Conservation (phyloP, 2,888 invertebrate species). For the Hyposoter dolosus region DNA sequence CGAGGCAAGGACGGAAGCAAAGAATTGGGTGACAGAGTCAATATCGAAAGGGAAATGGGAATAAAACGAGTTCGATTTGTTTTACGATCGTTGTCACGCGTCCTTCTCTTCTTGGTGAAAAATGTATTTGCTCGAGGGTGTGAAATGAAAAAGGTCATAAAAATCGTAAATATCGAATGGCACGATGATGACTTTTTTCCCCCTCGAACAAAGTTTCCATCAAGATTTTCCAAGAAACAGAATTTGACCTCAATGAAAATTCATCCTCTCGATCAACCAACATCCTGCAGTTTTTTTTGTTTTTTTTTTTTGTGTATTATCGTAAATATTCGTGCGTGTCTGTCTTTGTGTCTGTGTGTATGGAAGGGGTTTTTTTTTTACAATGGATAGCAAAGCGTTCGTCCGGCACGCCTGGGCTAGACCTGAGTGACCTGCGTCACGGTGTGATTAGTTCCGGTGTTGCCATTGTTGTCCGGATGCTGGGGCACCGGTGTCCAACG, state of each 20-base stretch:
- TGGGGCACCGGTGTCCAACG: constrained; percentile 80
- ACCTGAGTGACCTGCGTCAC: constrained; percentile 83
- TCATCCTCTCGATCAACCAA: background rate
- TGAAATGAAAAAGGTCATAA: background rate
- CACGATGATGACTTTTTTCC: background rate
- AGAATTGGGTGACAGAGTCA: constrained; percentile 48
- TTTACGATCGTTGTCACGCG: constrained; percentile 71
- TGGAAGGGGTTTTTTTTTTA: constrained; percentile 56
- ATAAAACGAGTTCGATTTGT: constrained; percentile 32
- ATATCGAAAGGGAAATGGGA: constrained; percentile 39
- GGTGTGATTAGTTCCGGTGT: constrained; percentile 81
- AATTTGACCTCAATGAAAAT: too few relatives aligned
- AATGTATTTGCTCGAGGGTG: background rate
- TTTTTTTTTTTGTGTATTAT: background rate
- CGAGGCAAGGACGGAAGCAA: constrained; percentile 4
- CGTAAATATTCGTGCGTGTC: background rate
- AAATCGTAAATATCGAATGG: background rate
- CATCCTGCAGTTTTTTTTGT: background rate
- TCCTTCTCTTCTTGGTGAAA: background rate
- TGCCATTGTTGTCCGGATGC: constrained; percentile 80
- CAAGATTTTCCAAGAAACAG: too few relatives aligned
- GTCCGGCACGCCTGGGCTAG: constrained; percentile 77
- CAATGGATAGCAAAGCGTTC: constrained; percentile 74
- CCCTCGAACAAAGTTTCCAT: background rate
- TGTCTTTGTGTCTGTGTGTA: constrained; percentile 17